Conservation (phyloP, 1,140 invertebrate species). For the Conus betulinus region DNA sequence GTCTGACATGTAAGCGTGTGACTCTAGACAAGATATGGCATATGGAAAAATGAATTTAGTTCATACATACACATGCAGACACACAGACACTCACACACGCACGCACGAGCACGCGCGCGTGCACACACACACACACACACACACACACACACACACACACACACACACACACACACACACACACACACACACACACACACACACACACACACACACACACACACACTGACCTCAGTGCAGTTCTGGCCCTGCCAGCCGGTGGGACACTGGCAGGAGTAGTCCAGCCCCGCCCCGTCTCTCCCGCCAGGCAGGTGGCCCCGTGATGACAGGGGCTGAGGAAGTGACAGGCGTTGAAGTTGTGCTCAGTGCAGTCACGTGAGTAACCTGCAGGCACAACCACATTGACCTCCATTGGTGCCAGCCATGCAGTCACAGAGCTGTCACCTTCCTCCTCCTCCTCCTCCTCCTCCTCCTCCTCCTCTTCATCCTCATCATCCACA, state of each 20-base stretch:
- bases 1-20: no score
- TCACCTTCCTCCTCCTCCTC: not conserved
- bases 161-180: no score
- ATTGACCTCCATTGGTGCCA: not conserved
- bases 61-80: not conserved
- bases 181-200: no score
- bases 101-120: not conserved
- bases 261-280: slow-evolving; percentile 56
- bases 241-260: slow-evolving; percentile 56
- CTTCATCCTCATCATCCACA: no score
- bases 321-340: slow-evolving; percentile 51
- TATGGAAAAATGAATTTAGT: no score
- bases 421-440: not conserved
- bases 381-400: slow-evolving; percentile 41
- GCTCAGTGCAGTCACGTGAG: slow-evolving; percentile 44
- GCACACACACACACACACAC: not conserved
- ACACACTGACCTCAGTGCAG: slow-evolving; percentile 45
- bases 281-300: slow-evolving; percentile 26
- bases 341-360: slow-evolving; percentile 48
- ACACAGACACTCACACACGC: not conserved
- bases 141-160: no score
- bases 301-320: slow-evolving; percentile 41
- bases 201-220: no score
- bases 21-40: no score
- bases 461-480: not conserved